Percentiles rank a stretch among this genome's conserved stretches.
These are phyloP conservation scores for Cheiracanthium punctorium DNA, from an alignment of 2,888 invertebrate species.

Conservation along the genomic window DNA sequence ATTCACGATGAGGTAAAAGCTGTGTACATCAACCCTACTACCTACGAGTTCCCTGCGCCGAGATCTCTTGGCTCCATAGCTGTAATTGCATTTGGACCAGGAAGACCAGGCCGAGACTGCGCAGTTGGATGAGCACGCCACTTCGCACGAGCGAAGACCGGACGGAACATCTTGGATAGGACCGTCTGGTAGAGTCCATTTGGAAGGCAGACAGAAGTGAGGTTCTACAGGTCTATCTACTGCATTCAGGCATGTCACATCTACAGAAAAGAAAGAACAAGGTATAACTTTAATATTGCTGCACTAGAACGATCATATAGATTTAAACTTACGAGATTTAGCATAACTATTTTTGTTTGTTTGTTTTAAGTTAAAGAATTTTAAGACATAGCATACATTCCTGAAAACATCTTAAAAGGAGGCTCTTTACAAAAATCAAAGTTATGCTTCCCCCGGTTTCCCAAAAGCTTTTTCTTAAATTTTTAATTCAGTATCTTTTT, in stretches of 20 bases:
- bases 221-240: slow-evolving; percentile 8
- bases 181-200: neutral
- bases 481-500: too few species aligned
- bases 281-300: too few species aligned
- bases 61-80: slow-evolving; percentile 16
- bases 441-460: too few species aligned
- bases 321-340: too few species aligned
- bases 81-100: slow-evolving; percentile 33
- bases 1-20: too few species aligned
- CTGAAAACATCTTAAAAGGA: too few species aligned
- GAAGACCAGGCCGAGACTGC: slow-evolving; percentile 47
- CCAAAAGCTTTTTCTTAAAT: too few species aligned
- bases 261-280: slow-evolving; percentile 2
- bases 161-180: slow-evolving; percentile 5
- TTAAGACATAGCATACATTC: too few species aligned
- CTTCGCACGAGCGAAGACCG: slow-evolving; percentile 45
- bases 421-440: too few species aligned
- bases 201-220: slow-evolving; percentile 14
- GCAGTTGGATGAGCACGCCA: slow-evolving; percentile 43
- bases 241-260: slow-evolving; percentile 39
- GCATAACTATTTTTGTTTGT: too few species aligned
- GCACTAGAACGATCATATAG: too few species aligned
- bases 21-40: slow-evolving; percentile 7
- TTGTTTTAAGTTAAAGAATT: too few species aligned
- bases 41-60: slow-evolving; percentile 56